Conservation (phyloP, 2,113 vertebrate species). For the Trachemys scripta region DNA sequence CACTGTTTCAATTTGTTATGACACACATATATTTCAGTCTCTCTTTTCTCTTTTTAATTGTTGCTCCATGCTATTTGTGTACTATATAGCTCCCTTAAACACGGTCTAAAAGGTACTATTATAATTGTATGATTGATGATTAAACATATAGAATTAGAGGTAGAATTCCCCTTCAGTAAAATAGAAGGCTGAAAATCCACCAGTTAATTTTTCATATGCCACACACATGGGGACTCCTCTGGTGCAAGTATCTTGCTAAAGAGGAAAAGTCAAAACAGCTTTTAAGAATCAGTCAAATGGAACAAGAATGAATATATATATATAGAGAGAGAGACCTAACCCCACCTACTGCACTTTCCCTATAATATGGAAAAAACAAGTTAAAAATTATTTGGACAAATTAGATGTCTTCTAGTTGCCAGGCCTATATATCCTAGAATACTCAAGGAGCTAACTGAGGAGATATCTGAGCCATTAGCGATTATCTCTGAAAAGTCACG, state of each 20-base stretch:
- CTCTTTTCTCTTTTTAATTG: not conserved
- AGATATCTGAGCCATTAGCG: not conserved
- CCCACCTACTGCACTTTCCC: not conserved
- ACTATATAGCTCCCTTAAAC: not conserved
- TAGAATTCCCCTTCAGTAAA: constrained; percentile 10
- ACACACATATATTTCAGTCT: not conserved
- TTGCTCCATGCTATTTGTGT: not conserved
- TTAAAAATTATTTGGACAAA: not conserved
- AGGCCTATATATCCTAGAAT: not conserved
- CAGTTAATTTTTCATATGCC: rapidly evolving
- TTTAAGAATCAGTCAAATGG: not conserved
- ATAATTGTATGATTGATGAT: not conserved
- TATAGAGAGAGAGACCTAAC: not conserved
- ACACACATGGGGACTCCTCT: not conserved
- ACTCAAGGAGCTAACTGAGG: not conserved
- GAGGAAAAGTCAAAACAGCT: not conserved
- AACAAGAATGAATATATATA: not conserved
- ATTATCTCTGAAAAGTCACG: not conserved
- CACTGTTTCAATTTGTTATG: not conserved
- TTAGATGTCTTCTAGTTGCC: not conserved
- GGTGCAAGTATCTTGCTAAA: rapidly evolving
- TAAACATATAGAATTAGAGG: not conserved
- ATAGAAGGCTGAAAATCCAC: not conserved
- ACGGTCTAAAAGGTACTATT: not conserved
- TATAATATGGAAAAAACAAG: not conserved